Evolutionary conservation across 1,140 invertebrate genomes (phyloP), one percentile per base, ranked within the genome.

Genomic region (Drosophila rhopaloa): DNA sequence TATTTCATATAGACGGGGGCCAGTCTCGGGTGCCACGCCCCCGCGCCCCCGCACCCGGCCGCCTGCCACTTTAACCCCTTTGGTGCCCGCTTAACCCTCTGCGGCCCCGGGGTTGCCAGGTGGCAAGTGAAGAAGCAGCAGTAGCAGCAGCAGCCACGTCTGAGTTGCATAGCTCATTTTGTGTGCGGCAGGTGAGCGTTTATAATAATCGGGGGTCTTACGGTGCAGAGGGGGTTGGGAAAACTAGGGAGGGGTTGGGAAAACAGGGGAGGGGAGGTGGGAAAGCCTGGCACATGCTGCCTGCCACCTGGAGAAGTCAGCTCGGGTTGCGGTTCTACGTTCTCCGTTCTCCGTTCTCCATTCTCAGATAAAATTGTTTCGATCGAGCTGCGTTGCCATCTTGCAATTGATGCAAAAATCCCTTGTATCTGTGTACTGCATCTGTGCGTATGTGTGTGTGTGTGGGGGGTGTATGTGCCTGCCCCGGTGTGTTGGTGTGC

Each of bases 391-490:
- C 51, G 46, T 61, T 67, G 27, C 61, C 37, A 55, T 37, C 44
- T 62, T 59, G 82, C 63, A 81, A 85, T 81, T 85, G 81, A 78
- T 85, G 81, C 81, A 85, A 80, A 81, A 86, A 85, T 85, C 81
- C 78, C 66, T 76, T 65, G 59, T 84, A 53, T 60, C 37, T 53
- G 44, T 44, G 29, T 14, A 4, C 7, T 50, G n/a, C 24, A 13
- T 41, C 29, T 32, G 13, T 32, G 29, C 48, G 47, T 11, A n/a
- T 60, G 29, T 53, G 46, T 46, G 38, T 32, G 19, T 70, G 51
- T 50, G n/a, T 32, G 13, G 46, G 40, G 38, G 24, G 19, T 70
- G 51, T 50, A 19, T 32, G 13, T 29, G 16, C 7, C 24, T 67
- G 61, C 44, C n/a, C 35, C 47, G 19, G 38, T 73, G 67, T 50